These are phyloP conservation scores for Tetramorium bicarinatum DNA, from an alignment of 2,888 invertebrate species.

Conservation along the genomic window DNA sequence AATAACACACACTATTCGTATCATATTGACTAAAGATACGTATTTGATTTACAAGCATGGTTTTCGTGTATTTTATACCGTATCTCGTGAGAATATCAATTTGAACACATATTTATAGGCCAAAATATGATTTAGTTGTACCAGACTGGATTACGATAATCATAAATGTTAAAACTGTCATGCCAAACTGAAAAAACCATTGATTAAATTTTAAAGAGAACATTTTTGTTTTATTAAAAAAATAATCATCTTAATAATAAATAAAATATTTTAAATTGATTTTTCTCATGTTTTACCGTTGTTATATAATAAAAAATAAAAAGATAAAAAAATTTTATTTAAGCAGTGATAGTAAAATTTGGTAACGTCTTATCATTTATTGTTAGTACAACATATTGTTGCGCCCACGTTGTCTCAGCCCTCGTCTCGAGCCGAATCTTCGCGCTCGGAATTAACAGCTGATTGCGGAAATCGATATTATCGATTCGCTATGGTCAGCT, in stretches of 20 bases:
- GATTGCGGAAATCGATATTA: too few species aligned
- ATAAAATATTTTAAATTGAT: neutral
- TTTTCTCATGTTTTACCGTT: too few species aligned
- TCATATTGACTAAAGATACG: neutral
- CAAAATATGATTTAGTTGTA: neutral
- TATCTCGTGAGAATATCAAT: too few species aligned
- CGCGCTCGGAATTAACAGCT: too few species aligned
- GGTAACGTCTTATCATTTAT: neutral
- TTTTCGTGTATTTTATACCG: neutral
- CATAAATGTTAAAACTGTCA: neutral
- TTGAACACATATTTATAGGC: neutral
- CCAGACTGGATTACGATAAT: neutral
- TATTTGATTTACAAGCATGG: neutral
- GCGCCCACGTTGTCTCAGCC: too few species aligned
- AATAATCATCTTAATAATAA: neutral
- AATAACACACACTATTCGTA: neutral
- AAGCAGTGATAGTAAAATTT: neutral
- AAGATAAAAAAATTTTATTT: neutral
- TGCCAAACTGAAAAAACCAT: neutral
- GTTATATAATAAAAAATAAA: too few species aligned
- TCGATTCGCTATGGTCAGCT: too few species aligned
- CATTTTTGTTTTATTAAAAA: too few species aligned
- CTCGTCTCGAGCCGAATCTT: too few species aligned
- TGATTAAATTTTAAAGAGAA: neutral
- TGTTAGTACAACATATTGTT: neutral